These are phyloP conservation scores for Heliornis fulica DNA, from an alignment of 2,113 vertebrate genomes.

Conservation along the genomic window DNA sequence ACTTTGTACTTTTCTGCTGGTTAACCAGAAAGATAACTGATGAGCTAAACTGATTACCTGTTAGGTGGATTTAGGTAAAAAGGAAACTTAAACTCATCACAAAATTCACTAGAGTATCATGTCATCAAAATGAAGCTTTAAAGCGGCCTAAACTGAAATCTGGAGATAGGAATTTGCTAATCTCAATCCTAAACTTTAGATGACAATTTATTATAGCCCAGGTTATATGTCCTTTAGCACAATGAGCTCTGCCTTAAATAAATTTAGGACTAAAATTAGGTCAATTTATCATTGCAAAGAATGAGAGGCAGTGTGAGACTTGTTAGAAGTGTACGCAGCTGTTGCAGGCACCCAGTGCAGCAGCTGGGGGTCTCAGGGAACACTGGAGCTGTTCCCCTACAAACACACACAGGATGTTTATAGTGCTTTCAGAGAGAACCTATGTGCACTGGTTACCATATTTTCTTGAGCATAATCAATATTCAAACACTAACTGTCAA, in stretches of 20 bases:
- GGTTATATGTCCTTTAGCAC: not conserved
- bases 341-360: not conserved
- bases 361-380: not conserved
- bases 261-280: not conserved
- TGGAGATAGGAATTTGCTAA: not conserved
- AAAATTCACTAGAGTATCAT: not conserved
- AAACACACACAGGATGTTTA: fast-evolving
- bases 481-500: not conserved
- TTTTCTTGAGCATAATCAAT: not conserved
- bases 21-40: not conserved
- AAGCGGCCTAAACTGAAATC: not conserved
- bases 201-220: not conserved
- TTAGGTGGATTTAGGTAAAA: not conserved
- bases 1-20: not conserved
- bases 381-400: not conserved
- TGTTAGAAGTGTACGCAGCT: not conserved
- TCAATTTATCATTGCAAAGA: not conserved
- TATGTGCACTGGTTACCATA: not conserved
- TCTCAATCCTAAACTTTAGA: not conserved
- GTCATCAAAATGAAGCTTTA: not conserved
- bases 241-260: not conserved
- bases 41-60: not conserved
- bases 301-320: not conserved
- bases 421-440: not conserved
- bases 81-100: not conserved